Evolutionary conservation across 2,797 vertebrate genomes (phyloP).

Genomic region (Acanthornis magna): DNA sequence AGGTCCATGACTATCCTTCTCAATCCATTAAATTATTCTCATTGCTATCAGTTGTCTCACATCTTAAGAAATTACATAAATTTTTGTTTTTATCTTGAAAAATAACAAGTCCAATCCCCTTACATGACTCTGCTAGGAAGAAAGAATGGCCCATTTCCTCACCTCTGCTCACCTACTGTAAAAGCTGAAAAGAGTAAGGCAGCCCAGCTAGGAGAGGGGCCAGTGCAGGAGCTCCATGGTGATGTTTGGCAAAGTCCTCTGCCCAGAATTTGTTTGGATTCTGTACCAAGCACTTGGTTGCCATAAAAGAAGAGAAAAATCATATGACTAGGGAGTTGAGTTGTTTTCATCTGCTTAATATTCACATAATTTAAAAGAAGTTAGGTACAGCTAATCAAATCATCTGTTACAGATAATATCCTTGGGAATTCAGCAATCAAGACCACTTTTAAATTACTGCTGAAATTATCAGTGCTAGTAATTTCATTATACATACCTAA

Average conservation of each 20-base stretch:
- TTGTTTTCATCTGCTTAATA: neutral
- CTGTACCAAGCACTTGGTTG: neutral
- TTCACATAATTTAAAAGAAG: neutral
- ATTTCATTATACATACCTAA: conserved; percentile 24
- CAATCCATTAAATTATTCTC: neutral
- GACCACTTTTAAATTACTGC: conserved; percentile 8
- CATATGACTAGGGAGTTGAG: neutral
- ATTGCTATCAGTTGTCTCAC: neutral
- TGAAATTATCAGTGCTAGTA: conserved; percentile 1
- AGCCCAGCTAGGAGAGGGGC: neutral
- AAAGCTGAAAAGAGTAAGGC: neutral
- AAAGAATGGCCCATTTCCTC: neutral
- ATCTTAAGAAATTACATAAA: neutral
- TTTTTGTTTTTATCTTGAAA: neutral
- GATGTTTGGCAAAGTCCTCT: neutral
- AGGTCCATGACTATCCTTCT: neutral
- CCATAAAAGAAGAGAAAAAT: neutral
- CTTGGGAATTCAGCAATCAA: conserved; percentile 43
- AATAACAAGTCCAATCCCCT: neutral
- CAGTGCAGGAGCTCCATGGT: neutral
- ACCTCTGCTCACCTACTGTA: neutral
- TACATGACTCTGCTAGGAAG: neutral
- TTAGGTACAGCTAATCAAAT: conserved; percentile 30
- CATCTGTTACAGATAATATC: neutral
- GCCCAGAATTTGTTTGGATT: neutral